These are phyloP conservation scores for Helicoverpa zea DNA, from an alignment of 1,140 invertebrate species.

Conservation along the genomic window DNA sequence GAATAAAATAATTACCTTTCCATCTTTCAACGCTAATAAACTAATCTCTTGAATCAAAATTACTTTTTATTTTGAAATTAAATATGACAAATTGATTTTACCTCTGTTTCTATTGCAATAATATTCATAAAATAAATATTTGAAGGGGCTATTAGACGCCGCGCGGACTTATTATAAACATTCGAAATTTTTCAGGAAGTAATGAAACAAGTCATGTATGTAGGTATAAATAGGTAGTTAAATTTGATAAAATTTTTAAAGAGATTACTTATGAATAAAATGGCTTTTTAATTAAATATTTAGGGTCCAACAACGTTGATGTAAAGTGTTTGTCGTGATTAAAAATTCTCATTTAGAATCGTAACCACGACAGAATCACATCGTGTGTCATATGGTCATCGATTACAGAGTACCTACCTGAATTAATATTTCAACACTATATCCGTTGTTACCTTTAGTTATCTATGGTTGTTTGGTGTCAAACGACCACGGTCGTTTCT, in stretches of 20 bases:
- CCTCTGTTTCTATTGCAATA: neutral
- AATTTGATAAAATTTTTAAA: constrained; percentile 84
- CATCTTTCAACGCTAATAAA: constrained; percentile 24
- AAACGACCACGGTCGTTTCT: constrained; percentile 20
- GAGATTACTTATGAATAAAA: constrained; percentile 84
- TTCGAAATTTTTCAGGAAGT: constrained; percentile 71
- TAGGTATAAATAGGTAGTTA: constrained; percentile 82
- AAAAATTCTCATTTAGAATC: constrained; percentile 57
- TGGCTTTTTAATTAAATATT: constrained; percentile 82
- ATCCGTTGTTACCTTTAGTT: constrained; percentile 25
- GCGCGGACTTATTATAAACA: constrained; percentile 74
- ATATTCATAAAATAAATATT: constrained; percentile 27
- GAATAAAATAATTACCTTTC: constrained; percentile 24
- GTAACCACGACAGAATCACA: constrained; percentile 38
- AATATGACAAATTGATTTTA: neutral
- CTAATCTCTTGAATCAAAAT: neutral
- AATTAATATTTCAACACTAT: constrained; percentile 9
- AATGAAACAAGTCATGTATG: constrained; percentile 67
- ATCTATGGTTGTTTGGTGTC: constrained; percentile 12
- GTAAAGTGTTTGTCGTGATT: constrained; percentile 58
- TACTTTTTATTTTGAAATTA: constrained; percentile 4
- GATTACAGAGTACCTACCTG: constrained; percentile 10
- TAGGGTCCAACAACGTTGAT: constrained; percentile 80
- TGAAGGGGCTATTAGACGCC: constrained; percentile 69
- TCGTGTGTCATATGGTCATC: constrained; percentile 1